These are phyloP conservation scores for Heterodera filipjevi DNA, from an alignment of 2,888 invertebrate genomes.

Conservation along the genomic window DNA sequence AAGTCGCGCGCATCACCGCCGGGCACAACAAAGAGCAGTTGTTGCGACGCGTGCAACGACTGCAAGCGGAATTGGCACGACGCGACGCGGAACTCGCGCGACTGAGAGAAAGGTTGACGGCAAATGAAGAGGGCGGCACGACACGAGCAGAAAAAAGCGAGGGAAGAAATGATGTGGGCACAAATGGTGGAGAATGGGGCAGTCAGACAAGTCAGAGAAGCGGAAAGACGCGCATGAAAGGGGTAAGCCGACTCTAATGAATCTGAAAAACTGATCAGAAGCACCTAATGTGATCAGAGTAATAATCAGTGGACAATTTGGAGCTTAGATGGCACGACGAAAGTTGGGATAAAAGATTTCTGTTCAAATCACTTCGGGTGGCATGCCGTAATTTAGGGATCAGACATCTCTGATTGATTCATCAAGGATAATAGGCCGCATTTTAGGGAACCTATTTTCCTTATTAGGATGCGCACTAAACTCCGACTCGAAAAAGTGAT, in stretches of 20 bases:
- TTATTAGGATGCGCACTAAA: too few relatives aligned
- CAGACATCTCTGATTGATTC: too few relatives aligned
- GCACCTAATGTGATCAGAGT: too few relatives aligned
- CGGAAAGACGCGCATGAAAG: slow-evolving; percentile 24
- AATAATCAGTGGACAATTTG: too few relatives aligned
- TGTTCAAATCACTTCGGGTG: too few relatives aligned
- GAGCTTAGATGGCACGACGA: too few relatives aligned
- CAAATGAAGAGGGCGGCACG: background rate
- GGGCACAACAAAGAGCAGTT: slow-evolving; percentile 45
- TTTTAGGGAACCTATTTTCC: too few relatives aligned
- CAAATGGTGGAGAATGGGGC: slow-evolving; percentile 18
- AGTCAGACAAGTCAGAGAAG: background rate
- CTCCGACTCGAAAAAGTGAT: too few relatives aligned
- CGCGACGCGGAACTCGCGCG: slow-evolving; percentile 49
- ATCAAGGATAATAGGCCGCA: too few relatives aligned
- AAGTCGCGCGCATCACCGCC: slow-evolving; percentile 1
- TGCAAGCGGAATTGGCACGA: slow-evolving; percentile 50
- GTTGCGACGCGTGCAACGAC: slow-evolving; percentile 51
- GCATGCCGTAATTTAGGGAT: too few relatives aligned
- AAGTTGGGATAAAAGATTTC: too few relatives aligned
- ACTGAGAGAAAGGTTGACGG: slow-evolving; percentile 26
- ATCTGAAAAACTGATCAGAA: background rate
- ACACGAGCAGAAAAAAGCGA: background rate
- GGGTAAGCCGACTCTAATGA: slow-evolving; percentile 3
- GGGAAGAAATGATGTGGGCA: background rate